Evolutionary conservation across 2,113 vertebrate species (phyloP).

Genomic region (cat (Felis catus)): DNA sequence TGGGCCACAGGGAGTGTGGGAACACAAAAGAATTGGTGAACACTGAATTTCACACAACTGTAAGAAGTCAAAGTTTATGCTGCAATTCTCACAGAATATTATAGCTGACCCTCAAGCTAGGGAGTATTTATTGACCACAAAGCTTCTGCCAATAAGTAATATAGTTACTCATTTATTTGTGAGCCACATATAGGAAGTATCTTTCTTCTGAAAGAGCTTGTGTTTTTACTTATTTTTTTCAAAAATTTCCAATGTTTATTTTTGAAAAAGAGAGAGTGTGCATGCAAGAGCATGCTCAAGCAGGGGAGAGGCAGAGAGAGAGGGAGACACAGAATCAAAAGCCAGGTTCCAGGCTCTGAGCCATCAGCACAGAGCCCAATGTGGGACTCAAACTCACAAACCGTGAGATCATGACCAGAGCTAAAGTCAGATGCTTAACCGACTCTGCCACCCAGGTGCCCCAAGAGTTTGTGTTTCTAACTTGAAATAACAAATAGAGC

Average conservation of each 20-base stretch:
- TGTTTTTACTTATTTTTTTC: not conserved
- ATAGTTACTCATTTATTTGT: not conserved
- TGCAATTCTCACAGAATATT: not conserved
- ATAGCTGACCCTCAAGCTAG: not conserved
- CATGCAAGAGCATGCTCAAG: too few species aligned
- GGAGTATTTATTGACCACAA: not conserved
- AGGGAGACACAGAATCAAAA: too few species aligned
- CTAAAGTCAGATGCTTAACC: too few species aligned
- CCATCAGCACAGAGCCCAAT: too few species aligned
- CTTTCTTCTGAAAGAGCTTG: not conserved
- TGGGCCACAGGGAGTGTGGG: not conserved
- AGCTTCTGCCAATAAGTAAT: not conserved
- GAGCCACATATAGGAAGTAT: not conserved
- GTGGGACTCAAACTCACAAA: too few species aligned
- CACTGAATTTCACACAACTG: not conserved
- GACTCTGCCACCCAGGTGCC: too few species aligned
- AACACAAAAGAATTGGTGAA: conserved; percentile 6
- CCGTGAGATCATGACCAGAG: too few species aligned
- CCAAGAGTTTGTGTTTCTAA: not conserved
- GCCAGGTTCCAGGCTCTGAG: too few species aligned
- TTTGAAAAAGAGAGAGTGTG: too few species aligned
- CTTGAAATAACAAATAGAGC: not conserved
- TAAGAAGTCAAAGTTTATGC: not conserved
- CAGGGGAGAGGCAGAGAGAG: too few species aligned
- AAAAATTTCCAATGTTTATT: too few species aligned